Evolutionary conservation across 2,888 invertebrate genomes (phyloP), one percentile per base, ranked within the genome.

Genomic region (Adelognathus sp.): DNA sequence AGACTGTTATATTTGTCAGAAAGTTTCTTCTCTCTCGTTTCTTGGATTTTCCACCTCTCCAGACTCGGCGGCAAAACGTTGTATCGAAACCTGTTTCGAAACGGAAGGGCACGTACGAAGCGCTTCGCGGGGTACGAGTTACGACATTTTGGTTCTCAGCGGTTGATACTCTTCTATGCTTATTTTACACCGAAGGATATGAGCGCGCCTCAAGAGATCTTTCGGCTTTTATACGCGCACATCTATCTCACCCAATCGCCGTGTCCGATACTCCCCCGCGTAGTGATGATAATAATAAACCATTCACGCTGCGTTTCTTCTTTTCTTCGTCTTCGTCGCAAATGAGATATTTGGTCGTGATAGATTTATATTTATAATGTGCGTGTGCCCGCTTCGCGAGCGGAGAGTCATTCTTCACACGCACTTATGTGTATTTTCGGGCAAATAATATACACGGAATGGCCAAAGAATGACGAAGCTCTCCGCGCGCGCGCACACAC

Each of bases 1-100:
- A 64, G 73, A 80, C 83, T 83, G 84, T 84, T 85, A 86, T 86
- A 87, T 86, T 82, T 83, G 82, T 82, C 78, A 78, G 78, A 46
- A 72, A 77, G 52, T n/a, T n/a, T n/a, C 60, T 56, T 54, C 69
- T 70, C 69, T 70, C 72, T 69, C 72, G 63, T 61, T 76, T 78
- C 79, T 66, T 66, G 70, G 36, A 60, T 79, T 78, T 80, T n/a
- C 78, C 79, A 76, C 78, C 80, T 67, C 80, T 78, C 73, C 80
- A 66, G 80, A 74, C 44, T 64, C 52, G 24, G 44, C 58, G 16
- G 44, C 54, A 54, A 16, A n/a, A n/a, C n/a, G n/a, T n/a, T n/a
- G n/a, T n/a, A n/a, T n/a, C n/a, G n/a, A n/a, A n/a, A n/a, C n/a
- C n/a, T n/a, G n/a, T n/a, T n/a, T n/a, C n/a, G n/a, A n/a, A n/a